Conservation (phyloP, 2,797 vertebrate genomes). For the Rhinella marina region DNA sequence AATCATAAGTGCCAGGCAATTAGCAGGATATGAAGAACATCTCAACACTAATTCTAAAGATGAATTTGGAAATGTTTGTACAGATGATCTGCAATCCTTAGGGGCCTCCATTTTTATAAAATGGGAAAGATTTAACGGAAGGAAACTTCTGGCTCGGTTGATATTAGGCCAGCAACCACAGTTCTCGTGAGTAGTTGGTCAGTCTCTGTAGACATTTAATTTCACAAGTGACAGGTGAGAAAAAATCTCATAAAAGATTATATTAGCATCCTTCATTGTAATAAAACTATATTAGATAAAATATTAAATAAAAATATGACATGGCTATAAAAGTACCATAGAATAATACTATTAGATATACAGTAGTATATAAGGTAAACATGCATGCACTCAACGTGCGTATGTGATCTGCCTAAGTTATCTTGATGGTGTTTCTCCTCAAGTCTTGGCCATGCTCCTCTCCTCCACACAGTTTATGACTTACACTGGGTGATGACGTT, state of each 20-base stretch:
- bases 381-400: neutral
- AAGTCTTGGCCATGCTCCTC: neutral
- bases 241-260: neutral
- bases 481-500: neutral
- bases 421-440: neutral
- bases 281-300: too few relatives aligned
- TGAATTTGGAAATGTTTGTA: neutral
- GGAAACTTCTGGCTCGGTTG: neutral
- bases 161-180: neutral
- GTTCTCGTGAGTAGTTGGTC: neutral
- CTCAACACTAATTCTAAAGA: neutral
- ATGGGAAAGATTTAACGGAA: neutral
- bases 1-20: neutral
- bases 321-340: too few relatives aligned
- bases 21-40: too few relatives aligned
- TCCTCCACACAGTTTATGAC: conserved; percentile 3
- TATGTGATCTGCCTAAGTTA: neutral
- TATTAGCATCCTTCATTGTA: neutral
- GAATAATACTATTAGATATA: too few relatives aligned
- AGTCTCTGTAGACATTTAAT: neutral
- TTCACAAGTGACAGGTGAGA: neutral
- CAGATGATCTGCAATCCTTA: too few relatives aligned
- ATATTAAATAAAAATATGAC: too few relatives aligned
- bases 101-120: too few relatives aligned
- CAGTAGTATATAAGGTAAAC: too few relatives aligned